Base-by-base conservation (phyloP, 2,888 invertebrate genomes). In the Gastracanthus pulcherrimus region DNA sequence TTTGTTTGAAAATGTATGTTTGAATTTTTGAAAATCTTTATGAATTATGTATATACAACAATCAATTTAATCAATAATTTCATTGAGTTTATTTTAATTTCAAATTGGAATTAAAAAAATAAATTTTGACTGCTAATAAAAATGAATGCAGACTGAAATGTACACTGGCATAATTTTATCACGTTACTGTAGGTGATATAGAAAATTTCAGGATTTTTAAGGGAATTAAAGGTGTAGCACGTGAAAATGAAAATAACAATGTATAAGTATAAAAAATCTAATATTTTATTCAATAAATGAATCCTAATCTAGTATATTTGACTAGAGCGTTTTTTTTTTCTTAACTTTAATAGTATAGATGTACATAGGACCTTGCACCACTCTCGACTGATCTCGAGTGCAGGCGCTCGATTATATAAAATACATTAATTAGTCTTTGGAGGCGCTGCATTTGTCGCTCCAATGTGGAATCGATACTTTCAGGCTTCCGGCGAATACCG, bases 401-500 rank as follows among this genome's bases (percentile, higher is more conserved):
- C 45, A 31, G 26, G 41, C 34, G 64, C 76, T 80, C 76, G 74
- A 80, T 81, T 60, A n/a, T 66, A 66, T 31, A 76, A 62, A 80
- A 66, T 85, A 86, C 81, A 86, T 87, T 87, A 86, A 85, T 89
- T 88, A 90, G 85, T 91, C 91, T 91, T 91, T 91, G 91, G 91
- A 91, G 91, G 90, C 87, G 91, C 90, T 91, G 91, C 88, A 90
- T 91, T 77, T 84, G 89, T 89, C 87, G 89, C 84, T 87, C 85
- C 84, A 45, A 58, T n/a, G 19, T 9, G 83, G 84, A 85, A 84
- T 82, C 88, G 88, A 91, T 89, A 85, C 87, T 88, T 87, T 89
- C 89, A 90, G 89, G 90, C 90, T 90, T 88, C 87, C 88, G 87
- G 87, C 84, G 86, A 86, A 87, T 84, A 84, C 83, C 83, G 76